Conservation (phyloP, 2,888 invertebrate species). For the Vanessa cardui region DNA sequence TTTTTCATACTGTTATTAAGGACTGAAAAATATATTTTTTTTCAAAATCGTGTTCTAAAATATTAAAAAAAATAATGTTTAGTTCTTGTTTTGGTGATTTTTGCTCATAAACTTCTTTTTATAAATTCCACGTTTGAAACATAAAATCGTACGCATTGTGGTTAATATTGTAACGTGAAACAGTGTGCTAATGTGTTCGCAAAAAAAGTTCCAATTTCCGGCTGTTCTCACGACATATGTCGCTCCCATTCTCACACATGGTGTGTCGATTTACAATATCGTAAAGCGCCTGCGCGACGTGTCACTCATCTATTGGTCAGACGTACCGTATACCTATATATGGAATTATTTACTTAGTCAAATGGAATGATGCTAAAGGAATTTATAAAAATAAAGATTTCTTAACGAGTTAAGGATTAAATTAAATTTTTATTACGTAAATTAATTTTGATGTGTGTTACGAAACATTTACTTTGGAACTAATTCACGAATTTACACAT, state of each 20-base stretch:
- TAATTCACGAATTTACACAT: background rate
- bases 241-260: conserved; percentile 74
- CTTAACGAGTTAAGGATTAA: too few relatives aligned
- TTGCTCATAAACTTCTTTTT: too few relatives aligned
- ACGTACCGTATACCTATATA: background rate
- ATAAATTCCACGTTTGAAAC: too few relatives aligned
- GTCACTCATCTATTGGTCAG: conserved; percentile 64
- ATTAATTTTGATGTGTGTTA: background rate
- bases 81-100: too few relatives aligned
- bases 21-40: too few relatives aligned
- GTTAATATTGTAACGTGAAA: background rate
- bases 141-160: too few relatives aligned
- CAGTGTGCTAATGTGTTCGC: conserved; percentile 14
- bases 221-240: conserved; percentile 66
- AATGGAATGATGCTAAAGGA: too few relatives aligned
- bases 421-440: too few relatives aligned
- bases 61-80: too few relatives aligned
- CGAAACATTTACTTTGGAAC: background rate
- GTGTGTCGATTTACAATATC: conserved; percentile 61
- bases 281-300: conserved; percentile 66
- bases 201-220: conserved; percentile 62
- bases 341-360: too few relatives aligned
- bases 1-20: background rate
- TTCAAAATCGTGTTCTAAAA: too few relatives aligned
- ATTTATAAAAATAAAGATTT: too few relatives aligned